phyloP scores from a whole-genome alignment of 2,113 vertebrate species.

The Trichechus manatus region DNA sequence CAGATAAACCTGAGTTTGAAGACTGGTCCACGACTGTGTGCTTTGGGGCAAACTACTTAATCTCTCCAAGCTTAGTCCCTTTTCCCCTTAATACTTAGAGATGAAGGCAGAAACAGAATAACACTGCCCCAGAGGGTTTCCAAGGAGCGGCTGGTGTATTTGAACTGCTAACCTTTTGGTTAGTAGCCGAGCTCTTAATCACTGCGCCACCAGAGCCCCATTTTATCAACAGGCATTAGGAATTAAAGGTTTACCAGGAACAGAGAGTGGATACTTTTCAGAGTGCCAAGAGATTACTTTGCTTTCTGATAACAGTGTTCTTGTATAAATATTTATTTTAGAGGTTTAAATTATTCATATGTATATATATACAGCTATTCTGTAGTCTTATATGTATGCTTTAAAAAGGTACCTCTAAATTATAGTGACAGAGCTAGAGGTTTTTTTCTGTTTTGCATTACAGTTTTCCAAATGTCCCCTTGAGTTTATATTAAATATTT shows the following conservation, averaged over 20 bases:
- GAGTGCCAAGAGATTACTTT: background rate
- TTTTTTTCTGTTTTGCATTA: background rate
- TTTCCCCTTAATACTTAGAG: background rate
- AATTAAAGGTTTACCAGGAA: constrained; percentile 26
- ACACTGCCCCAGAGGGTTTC: too few species aligned
- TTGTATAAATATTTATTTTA: background rate
- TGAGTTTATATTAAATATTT: constrained; percentile 36
- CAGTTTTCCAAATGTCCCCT: background rate
- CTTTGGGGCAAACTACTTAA: background rate
- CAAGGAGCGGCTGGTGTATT: too few species aligned
- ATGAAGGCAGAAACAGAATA: background rate
- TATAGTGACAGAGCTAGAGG: background rate
- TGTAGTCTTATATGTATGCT: background rate
- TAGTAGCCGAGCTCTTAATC: too few species aligned
- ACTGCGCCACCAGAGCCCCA: too few species aligned
- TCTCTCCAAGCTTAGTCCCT: background rate
- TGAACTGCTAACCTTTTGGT: too few species aligned
- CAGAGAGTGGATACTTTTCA: background rate
- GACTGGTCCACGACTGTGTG: background rate
- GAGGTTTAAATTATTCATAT: background rate
- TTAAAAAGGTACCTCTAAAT: background rate
- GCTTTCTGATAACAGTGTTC: background rate
- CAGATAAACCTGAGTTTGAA: background rate
- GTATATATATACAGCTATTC: background rate
- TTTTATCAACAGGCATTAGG: background rate